phyloP scores from a whole-genome alignment of 2,797 vertebrate genomes.

The Taeniopygia guttata region DNA sequence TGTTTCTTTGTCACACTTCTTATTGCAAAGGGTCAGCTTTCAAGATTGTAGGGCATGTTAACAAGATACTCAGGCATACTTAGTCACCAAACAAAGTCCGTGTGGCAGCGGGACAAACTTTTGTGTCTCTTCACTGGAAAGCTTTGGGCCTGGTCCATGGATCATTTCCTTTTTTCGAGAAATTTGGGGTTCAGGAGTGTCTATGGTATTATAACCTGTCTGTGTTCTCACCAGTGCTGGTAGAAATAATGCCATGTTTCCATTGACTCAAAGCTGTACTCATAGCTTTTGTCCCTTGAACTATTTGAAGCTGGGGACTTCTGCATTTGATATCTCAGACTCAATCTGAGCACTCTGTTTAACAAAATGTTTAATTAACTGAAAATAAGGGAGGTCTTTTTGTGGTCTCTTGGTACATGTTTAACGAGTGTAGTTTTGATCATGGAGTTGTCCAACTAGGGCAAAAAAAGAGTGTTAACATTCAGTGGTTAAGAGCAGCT shows the following conservation, averaged over 20 bases:
- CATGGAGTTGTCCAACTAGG: not conserved
- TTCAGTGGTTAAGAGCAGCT: not conserved
- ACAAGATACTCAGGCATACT: constrained; percentile 49
- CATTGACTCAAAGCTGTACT: not conserved
- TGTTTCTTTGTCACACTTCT: constrained; percentile 52
- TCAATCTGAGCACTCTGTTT: not conserved
- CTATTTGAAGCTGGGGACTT: not conserved
- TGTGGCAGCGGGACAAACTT: constrained; percentile 13
- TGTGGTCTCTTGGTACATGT: not conserved
- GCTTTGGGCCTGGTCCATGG: not conserved
- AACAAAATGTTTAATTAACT: not conserved
- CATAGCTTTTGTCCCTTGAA: not conserved
- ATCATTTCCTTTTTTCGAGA: not conserved
- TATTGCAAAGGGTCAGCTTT: constrained; percentile 57
- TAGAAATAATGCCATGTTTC: not conserved
- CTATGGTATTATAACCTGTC: not conserved
- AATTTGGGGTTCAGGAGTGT: not conserved
- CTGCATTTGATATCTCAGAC: not conserved
- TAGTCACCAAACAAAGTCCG: constrained; percentile 51
- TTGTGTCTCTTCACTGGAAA: not conserved
- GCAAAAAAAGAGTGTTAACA: not conserved
- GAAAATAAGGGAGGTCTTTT: not conserved
- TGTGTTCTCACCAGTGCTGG: not conserved
- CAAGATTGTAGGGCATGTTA: constrained; percentile 48
- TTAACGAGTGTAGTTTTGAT: not conserved